Percentiles rank a stretch among this genome's conserved stretches.
phyloP scores from a whole-genome alignment of 2,113 vertebrate genomes.

The Brachyistius frenatus region DNA sequence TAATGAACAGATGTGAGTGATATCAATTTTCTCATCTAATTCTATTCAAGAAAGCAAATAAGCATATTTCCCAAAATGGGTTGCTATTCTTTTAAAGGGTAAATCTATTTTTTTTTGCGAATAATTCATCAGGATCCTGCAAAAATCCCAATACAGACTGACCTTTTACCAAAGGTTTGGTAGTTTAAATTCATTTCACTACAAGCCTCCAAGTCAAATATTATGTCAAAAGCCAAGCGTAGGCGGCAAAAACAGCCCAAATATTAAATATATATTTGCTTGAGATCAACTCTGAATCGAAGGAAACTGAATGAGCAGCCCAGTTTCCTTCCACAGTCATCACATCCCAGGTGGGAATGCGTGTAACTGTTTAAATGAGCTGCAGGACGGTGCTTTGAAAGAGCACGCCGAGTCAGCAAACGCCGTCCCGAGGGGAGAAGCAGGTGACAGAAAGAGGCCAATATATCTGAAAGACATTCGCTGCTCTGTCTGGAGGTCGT shows the following conservation, averaged over 20 bases:
- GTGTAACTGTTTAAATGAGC: slow-evolving; percentile 45
- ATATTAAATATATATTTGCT: not conserved
- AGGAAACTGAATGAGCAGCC: slow-evolving; percentile 9
- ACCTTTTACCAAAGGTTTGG: no score
- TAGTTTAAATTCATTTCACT: no score
- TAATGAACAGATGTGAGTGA: no score
- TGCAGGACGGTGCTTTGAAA: slow-evolving; percentile 28
- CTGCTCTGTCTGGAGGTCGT: slow-evolving; percentile 42
- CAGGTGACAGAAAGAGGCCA: slow-evolving; percentile 41
- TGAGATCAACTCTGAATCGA: not conserved
- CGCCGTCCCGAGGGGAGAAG: not conserved
- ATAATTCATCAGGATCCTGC: no score
- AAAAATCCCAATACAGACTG: no score
- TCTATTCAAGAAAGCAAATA: not conserved
- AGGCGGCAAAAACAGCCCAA: not conserved
- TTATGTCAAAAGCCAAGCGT: not conserved
- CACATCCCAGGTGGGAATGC: slow-evolving; percentile 41
- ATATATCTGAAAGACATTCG: slow-evolving; percentile 25
- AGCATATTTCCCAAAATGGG: not conserved
- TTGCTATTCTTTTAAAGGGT: not conserved
- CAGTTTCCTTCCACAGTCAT: not conserved
- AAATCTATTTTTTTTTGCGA: no score
- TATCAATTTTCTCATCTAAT: no score
- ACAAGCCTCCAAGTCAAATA: no score
- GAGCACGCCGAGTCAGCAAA: slow-evolving; percentile 39